Percentiles rank a stretch among this genome's conserved stretches.
Evolutionary conservation across 2,797 vertebrate species (phyloP).

Genomic region (Chelon labrosus): DNA sequence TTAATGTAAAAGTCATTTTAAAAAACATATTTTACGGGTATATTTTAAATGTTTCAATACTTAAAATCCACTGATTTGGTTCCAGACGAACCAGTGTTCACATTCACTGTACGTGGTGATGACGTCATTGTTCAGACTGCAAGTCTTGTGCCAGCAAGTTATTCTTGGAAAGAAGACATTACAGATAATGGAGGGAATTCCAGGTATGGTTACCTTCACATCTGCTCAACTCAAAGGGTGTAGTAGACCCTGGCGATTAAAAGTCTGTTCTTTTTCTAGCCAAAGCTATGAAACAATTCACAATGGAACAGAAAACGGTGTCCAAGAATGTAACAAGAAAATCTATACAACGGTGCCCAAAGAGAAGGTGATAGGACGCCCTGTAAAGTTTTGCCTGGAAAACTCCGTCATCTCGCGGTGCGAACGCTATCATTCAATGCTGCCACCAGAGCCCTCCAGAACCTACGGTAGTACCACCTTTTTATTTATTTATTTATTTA

Average conservation of each 20-base stretch:
- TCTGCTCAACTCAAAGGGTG: background rate
- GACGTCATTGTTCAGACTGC: constrained; percentile 41
- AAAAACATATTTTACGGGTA: background rate
- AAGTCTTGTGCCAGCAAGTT: constrained; percentile 61
- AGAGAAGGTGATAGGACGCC: constrained; percentile 3
- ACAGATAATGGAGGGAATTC: constrained; percentile 7
- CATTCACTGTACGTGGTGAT: background rate
- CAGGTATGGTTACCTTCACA: constrained; percentile 63
- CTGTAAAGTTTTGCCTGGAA: constrained; percentile 85
- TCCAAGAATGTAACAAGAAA: constrained; percentile 82
- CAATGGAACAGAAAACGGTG: constrained; percentile 51
- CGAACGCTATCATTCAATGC: fast-evolving
- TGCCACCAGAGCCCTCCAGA: fast-evolving
- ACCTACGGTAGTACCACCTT: background rate
- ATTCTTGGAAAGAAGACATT: constrained; percentile 75
- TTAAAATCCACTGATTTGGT: constrained; percentile 23
- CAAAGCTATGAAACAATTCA: constrained; percentile 34
- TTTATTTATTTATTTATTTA: too few species aligned
- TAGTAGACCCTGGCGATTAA: constrained; percentile 3
- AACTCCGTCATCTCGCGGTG: constrained; percentile 77
- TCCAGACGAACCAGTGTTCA: constrained; percentile 65
- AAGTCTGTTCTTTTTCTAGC: constrained; percentile 22
- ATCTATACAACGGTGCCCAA: constrained; percentile 74
- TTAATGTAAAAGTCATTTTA: background rate
- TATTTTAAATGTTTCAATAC: background rate